Percentiles rank a stretch among this genome's conserved stretches.
Evolutionary conservation across 2,113 vertebrate genomes (phyloP).

Genomic region (Solea solea): DNA sequence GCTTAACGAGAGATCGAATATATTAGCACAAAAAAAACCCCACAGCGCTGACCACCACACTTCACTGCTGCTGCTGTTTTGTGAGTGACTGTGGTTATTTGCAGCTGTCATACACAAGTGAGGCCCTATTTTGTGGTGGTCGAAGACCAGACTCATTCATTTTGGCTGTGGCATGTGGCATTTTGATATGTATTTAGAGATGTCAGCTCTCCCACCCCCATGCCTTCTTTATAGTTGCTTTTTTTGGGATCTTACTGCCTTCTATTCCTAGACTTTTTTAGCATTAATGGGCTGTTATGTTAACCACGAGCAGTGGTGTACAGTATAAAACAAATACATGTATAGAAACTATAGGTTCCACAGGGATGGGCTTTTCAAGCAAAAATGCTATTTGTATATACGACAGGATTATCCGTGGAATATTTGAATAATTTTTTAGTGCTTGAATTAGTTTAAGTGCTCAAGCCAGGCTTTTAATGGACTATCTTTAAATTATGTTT

Average conservation of each 20-base stretch:
- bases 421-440: too few relatives aligned
- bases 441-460: too few relatives aligned
- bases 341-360: too few relatives aligned
- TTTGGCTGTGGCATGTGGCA: conserved; percentile 22
- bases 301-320: conserved; percentile 7
- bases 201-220: conserved; percentile 16
- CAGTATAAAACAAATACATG: too few relatives aligned
- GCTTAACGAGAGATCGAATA: conserved; percentile 49
- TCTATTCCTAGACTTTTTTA: conserved; percentile 43
- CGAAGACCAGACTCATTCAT: conserved; percentile 45
- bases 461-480: too few relatives aligned
- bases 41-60: conserved; percentile 34
- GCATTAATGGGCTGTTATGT: conserved; percentile 60
- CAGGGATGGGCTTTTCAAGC: too few relatives aligned
- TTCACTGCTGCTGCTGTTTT: conserved; percentile 38
- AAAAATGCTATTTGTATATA: too few relatives aligned
- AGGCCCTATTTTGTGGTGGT: conserved; percentile 38
- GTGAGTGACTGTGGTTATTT: conserved; percentile 42
- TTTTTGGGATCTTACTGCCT: conserved; percentile 19
- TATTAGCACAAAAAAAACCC: conserved; percentile 47
- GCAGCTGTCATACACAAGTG: conserved; percentile 56
- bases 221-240: conserved; percentile 18
- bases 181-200: conserved; percentile 58
- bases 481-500: too few relatives aligned
- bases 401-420: too few relatives aligned